Percentiles rank a stretch among this genome's conserved stretches.
These are phyloP conservation scores for Takifugu ocellatus DNA, from an alignment of 2,797 vertebrate species.

Conservation along the genomic window DNA sequence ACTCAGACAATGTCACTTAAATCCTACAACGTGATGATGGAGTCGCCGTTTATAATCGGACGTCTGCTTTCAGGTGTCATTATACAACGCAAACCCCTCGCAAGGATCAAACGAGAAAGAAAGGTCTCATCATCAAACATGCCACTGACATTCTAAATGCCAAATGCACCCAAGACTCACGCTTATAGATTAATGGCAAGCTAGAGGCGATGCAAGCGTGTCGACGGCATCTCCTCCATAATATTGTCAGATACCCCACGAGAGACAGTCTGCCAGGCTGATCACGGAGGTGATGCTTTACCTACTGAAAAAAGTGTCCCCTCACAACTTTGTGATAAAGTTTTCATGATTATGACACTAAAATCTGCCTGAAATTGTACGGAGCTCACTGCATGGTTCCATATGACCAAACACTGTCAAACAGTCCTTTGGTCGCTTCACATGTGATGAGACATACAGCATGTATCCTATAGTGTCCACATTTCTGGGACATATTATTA, in stretches of 20 bases:
- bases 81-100: conserved; percentile 30
- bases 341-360: conserved; percentile 47
- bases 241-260: conserved; percentile 50
- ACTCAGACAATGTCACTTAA: conserved; percentile 3
- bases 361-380: conserved; percentile 35
- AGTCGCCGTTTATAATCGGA: conserved; percentile 33
- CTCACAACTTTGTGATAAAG: conserved; percentile 43
- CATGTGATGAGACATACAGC: too few relatives aligned
- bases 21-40: conserved; percentile 17
- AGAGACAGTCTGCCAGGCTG: conserved; percentile 47
- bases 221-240: conserved; percentile 23
- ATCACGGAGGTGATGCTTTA: conserved; percentile 46
- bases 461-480: too few relatives aligned
- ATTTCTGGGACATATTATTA: too few relatives aligned
- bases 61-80: conserved; percentile 43
- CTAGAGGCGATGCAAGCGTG: conserved; percentile 35
- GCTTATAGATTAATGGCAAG: conserved; percentile 48
- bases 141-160: conserved; percentile 50
- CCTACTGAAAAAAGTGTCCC: conserved; percentile 38
- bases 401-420: not conserved
- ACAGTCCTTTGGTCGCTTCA: too few relatives aligned
- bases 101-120: conserved; percentile 36
- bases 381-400: conserved; percentile 24
- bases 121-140: conserved; percentile 50
- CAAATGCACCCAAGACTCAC: conserved; percentile 42